phyloP scores from a whole-genome alignment of 2,113 vertebrate species.

The Hydrolagus affinis region DNA sequence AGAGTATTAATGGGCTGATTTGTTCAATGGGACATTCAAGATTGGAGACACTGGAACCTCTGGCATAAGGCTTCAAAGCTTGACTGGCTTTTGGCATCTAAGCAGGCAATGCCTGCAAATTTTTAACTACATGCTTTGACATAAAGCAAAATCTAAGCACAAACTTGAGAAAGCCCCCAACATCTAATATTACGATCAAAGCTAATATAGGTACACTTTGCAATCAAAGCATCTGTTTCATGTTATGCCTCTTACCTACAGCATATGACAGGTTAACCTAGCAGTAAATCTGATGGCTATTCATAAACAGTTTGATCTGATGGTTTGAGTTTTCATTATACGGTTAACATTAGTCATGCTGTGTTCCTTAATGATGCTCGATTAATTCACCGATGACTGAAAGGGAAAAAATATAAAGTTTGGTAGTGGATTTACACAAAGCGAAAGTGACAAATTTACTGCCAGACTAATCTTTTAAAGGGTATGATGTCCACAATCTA shows the following conservation, averaged over 20 bases:
- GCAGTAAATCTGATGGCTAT: conserved; percentile 18
- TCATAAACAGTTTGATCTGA: conserved; percentile 17
- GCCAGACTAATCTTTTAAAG: not conserved
- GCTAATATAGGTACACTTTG: not conserved
- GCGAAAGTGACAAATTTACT: not conserved
- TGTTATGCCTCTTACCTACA: not conserved
- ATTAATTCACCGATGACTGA: not conserved
- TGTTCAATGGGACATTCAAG: not conserved
- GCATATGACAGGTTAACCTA: not conserved
- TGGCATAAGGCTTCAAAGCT: not conserved
- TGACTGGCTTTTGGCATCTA: not conserved
- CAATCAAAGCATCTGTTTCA: conserved; percentile 19
- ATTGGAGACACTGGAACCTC: not conserved
- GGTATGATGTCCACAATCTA: not conserved
- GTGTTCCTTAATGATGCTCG: conserved; percentile 2
- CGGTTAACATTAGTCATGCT: not conserved
- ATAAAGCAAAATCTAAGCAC: not conserved
- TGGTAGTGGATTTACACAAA: not conserved
- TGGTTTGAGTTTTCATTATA: not conserved
- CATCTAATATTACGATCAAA: conserved; percentile 24
- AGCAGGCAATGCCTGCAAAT: not conserved
- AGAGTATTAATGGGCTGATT: not conserved
- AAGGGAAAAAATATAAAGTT: not conserved
- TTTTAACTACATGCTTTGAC: not conserved
- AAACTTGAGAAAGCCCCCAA: not conserved